phyloP scores from a whole-genome alignment of 2,797 vertebrate genomes.

The Lutra lutra region DNA sequence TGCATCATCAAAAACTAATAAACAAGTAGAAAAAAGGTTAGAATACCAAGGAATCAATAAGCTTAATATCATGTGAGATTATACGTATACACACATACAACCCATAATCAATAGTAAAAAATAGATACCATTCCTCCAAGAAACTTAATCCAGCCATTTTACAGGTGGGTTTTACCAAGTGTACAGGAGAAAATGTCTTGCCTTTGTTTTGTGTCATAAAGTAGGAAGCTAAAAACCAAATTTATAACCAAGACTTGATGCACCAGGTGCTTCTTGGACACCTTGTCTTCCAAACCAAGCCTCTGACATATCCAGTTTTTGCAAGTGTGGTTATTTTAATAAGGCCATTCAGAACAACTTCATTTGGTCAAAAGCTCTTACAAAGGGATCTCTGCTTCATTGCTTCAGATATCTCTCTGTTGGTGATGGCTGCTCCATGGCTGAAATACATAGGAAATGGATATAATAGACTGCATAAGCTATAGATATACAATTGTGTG shows the following conservation, averaged over 20 bases:
- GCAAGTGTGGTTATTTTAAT: not conserved
- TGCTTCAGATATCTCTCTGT: slow-evolving; percentile 55
- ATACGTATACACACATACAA: not conserved
- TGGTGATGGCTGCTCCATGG: not conserved
- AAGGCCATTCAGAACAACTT: not conserved
- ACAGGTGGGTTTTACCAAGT: not conserved
- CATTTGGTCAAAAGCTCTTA: slow-evolving; percentile 16
- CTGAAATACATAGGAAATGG: not conserved
- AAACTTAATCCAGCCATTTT: not conserved
- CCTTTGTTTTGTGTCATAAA: not conserved
- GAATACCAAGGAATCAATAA: not conserved
- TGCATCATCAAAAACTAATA: not conserved
- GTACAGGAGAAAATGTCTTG: not conserved
- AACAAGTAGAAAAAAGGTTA: not conserved
- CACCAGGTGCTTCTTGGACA: not conserved
- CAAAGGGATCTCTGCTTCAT: slow-evolving; percentile 53
- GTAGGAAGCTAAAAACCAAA: not conserved
- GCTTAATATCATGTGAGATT: not conserved
- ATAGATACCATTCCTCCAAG: not conserved
- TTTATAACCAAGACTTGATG: not conserved
- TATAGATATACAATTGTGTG: not conserved
- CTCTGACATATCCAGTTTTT: not conserved
- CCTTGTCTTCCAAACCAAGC: not conserved
- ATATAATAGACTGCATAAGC: not conserved
- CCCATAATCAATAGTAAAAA: not conserved